Percentiles rank a stretch among this genome's conserved stretches.
phyloP scores from a whole-genome alignment of 2,797 vertebrate genomes.

The Microcaecilia unicolor region DNA sequence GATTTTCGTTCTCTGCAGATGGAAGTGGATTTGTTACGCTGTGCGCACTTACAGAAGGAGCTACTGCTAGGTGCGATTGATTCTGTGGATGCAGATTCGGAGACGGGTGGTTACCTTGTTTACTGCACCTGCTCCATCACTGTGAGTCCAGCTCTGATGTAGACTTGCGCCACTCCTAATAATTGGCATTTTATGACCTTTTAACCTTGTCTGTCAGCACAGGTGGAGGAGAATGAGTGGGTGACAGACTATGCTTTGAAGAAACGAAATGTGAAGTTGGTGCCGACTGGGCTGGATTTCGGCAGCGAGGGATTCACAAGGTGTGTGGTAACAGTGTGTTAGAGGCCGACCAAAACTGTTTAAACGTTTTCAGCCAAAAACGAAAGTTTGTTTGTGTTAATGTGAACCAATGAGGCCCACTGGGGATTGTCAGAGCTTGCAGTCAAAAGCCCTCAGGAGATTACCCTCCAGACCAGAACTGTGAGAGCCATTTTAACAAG shows the following conservation, averaged over 20 bases:
- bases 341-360: too few relatives aligned
- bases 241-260: conserved; percentile 95
- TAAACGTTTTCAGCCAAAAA: too few relatives aligned
- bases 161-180: too few relatives aligned
- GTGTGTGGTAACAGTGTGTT: conserved; percentile 45
- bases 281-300: conserved; percentile 87
- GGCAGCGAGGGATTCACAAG: conserved; percentile 93
- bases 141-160: conserved; percentile 51
- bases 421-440: too few relatives aligned
- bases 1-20: conserved; percentile 72
- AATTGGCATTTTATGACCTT: background rate
- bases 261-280: conserved; percentile 90
- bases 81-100: conserved; percentile 77
- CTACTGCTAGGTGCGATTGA: conserved; percentile 88
- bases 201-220: background rate
- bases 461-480: too few relatives aligned
- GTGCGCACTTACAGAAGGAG: conserved; percentile 92
- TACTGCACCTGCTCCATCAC: conserved; percentile 94
- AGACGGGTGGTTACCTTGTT: conserved; percentile 81
- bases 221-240: conserved; percentile 98
- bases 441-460: too few relatives aligned
- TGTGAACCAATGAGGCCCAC: too few relatives aligned
- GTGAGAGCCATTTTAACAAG: too few relatives aligned
- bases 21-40: conserved; percentile 76
- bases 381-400: too few relatives aligned